Percentiles rank a stretch among this genome's conserved stretches.
Conservation (phyloP, 2,113 vertebrate species). For the Glaucidium brasilianum region DNA sequence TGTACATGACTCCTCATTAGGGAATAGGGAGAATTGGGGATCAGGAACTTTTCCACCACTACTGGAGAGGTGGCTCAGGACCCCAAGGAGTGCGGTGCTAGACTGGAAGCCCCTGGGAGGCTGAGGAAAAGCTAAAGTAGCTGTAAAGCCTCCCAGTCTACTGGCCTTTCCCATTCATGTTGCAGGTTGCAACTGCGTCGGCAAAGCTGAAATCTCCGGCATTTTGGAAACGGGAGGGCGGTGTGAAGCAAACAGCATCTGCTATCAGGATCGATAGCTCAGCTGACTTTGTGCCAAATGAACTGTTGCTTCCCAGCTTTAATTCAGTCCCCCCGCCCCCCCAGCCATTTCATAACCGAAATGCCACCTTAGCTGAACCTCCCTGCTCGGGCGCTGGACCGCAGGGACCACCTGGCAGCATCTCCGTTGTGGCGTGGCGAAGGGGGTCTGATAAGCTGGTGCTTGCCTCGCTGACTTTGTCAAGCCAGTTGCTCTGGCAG, state of each 20-base stretch:
- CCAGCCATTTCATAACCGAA: background rate
- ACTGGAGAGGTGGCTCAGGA: background rate
- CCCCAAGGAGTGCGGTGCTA: background rate
- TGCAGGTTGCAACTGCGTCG: background rate
- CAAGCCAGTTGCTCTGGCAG: background rate
- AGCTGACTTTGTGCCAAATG: background rate
- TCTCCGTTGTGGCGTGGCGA: rapidly evolving
- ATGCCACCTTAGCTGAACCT: background rate
- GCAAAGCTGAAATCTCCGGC: background rate
- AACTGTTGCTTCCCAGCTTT: background rate
- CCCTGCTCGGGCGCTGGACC: rapidly evolving
- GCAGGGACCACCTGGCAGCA: background rate
- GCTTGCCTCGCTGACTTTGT: background rate
- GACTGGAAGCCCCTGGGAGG: background rate
- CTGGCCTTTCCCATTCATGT: rapidly evolving
- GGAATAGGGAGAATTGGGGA: rapidly evolving
- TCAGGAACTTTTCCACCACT: background rate
- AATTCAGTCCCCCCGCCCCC: background rate
- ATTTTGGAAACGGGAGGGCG: background rate
- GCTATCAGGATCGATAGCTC: background rate
- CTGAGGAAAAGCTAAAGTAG: background rate
- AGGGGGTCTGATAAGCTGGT: background rate
- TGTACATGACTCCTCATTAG: rapidly evolving
- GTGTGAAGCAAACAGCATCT: conserved; percentile 40
- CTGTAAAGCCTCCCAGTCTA: background rate